These are phyloP conservation scores for Arenaria interpres DNA, from an alignment of 2,113 vertebrate genomes.

Conservation along the genomic window DNA sequence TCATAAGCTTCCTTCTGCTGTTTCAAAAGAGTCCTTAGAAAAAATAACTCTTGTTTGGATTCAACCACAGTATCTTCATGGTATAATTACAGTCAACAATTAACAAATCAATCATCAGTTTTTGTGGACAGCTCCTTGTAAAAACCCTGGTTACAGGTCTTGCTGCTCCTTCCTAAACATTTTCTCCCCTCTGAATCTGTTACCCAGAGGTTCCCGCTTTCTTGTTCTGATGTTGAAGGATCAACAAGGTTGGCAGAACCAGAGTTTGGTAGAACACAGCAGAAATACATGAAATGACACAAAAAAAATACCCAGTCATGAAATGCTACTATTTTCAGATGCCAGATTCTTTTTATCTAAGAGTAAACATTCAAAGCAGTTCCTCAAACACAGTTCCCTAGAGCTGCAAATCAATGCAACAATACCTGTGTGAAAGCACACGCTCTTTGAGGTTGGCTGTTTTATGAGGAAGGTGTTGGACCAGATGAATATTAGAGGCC, in stretches of 20 bases:
- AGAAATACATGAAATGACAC: not conserved
- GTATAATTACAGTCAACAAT: not conserved
- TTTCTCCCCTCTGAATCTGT: not conserved
- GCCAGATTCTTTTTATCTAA: not conserved
- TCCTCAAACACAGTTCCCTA: not conserved
- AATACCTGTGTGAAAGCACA: too few species aligned
- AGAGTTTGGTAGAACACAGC: not conserved
- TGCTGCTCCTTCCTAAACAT: not conserved
- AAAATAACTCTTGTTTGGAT: not conserved
- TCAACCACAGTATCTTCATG: not conserved
- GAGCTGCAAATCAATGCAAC: not conserved
- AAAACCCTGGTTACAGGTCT: not conserved
- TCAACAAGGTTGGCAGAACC: not conserved
- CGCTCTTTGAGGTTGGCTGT: not conserved
- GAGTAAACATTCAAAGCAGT: not conserved
- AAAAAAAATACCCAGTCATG: not conserved
- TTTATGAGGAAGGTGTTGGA: not conserved
- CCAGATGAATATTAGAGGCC: not conserved
- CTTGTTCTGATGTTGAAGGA: not conserved
- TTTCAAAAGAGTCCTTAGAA: not conserved
- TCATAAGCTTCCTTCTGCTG: not conserved
- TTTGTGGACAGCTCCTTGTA: not conserved
- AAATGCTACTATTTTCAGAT: not conserved
- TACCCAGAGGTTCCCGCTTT: not conserved
- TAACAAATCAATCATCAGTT: not conserved